Evolutionary conservation across 2,113 vertebrate species (phyloP).

Genomic region (Eolophus roseicapilla): DNA sequence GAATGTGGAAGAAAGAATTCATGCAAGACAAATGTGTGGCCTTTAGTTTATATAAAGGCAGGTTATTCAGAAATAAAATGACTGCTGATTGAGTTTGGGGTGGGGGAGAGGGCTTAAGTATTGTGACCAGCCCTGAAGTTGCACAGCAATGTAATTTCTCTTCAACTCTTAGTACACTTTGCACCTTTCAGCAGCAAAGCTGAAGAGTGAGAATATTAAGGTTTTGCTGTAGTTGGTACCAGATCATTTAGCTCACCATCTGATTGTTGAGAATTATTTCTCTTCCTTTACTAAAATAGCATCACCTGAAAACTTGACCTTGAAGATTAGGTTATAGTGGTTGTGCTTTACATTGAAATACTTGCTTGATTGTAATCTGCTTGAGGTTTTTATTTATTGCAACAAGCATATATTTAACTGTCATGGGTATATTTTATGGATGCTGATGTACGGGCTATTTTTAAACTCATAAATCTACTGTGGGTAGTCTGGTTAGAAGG

Average conservation of each 20-base stretch:
- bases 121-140: background rate
- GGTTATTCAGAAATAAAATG: background rate
- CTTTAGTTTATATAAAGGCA: background rate
- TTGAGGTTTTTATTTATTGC: background rate
- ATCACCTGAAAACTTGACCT: background rate
- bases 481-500: background rate
- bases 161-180: background rate
- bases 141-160: background rate
- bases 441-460: background rate
- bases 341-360: background rate
- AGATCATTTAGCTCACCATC: background rate
- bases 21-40: background rate
- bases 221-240: background rate
- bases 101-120: background rate
- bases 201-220: background rate
- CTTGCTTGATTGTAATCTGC: background rate
- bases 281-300: background rate
- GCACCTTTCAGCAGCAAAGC: background rate
- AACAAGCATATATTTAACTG: background rate
- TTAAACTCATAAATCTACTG: background rate
- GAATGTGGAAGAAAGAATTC: background rate
- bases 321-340: background rate
- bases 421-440: background rate
- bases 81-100: background rate
- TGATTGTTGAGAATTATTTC: background rate